Evolutionary conservation across 2,888 invertebrate genomes (phyloP), one percentile per base, ranked within the genome.

Genomic region (Drosophila fulvimacula): DNA sequence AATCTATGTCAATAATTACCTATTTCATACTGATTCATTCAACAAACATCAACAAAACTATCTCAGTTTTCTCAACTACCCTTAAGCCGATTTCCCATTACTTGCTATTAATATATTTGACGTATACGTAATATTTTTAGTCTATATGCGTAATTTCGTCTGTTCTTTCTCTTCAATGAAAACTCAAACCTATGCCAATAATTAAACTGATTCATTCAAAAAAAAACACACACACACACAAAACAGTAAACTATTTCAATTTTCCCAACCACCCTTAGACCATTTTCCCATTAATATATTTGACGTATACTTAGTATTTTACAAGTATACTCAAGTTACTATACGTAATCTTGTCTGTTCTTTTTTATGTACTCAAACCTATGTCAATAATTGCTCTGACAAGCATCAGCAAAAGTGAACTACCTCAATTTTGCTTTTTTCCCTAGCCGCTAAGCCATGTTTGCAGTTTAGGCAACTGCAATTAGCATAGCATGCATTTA

Each of bases 401-500:
- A 53, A 62, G 32, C 10, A 64, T 46, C 24, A 21, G 10, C 10
- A 24, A n/a, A 27, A 30, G 30, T 30, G 3, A 30, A 27, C n/a
- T 48, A 30, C 6, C 17, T 48, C 27, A 52, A 41, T 46, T 71
- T 56, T 27, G 24, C 32, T 21, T 21, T 46, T 71, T 56, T 27
- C 30, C 32, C 27, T 21, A 42, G 6, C 11, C 15, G n/a, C n/a
- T 11, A 30, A 11, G 7, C 6, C 5, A 19, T 58, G 51, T 51
- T 27, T 21, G 15, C 11, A 64, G 15, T 32, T 21, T 46, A 46
- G 17, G 49, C n/a, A 30, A 38, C 34, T 44, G n/a, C 32, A 60
- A 69, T 41, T 46, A 56, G 21, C 41, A 42, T 55, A 53, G 39
- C 56, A 57, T 55, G 42, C 42, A 55, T 38, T 39, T 21, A 36